A percentile compares a stretch with the other conserved stretches of the same genome.
Conservation (phyloP, 1,140 invertebrate species). For the Brachionus rotundiformis region DNA sequence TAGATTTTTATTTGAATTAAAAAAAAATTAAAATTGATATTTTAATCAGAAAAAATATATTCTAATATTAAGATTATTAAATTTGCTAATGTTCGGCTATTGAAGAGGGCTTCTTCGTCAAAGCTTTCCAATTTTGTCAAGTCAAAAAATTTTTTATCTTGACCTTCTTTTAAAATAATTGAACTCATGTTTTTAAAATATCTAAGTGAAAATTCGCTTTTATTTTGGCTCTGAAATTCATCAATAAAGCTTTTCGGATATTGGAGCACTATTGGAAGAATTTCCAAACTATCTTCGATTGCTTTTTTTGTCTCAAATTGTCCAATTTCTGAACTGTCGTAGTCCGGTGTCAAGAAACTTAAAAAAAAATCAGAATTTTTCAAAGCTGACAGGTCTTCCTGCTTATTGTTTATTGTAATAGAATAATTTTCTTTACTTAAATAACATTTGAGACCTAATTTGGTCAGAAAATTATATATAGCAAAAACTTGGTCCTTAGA, state of each 20-base stretch:
- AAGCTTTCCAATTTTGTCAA: not conserved
- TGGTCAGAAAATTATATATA: not conserved
- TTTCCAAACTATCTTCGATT: not conserved
- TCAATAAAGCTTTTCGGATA: not conserved
- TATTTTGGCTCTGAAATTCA: not conserved
- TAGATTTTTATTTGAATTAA: conserved; percentile 4
- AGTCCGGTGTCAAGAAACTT: conserved; percentile 11
- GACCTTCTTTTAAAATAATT: not conserved
- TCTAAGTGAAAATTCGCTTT: not conserved
- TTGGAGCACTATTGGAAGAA: not conserved
- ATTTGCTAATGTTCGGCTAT: not conserved
- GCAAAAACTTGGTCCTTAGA: conserved; percentile 17
- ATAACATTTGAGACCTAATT: conserved; percentile 21
- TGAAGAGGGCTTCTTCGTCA: not conserved
- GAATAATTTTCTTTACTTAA: conserved; percentile 31
- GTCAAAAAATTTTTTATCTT: not conserved
- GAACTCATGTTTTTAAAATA: not conserved
- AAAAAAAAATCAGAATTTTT: not conserved
- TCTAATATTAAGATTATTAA: not conserved
- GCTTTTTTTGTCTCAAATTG: not conserved
- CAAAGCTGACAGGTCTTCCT: not conserved
- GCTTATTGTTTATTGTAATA: not conserved
- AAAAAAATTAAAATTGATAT: not conserved
- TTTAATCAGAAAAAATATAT: not conserved
- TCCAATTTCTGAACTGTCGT: not conserved